phyloP scores from a whole-genome alignment of 1,140 invertebrate species.

The Drosophila murphyi region DNA sequence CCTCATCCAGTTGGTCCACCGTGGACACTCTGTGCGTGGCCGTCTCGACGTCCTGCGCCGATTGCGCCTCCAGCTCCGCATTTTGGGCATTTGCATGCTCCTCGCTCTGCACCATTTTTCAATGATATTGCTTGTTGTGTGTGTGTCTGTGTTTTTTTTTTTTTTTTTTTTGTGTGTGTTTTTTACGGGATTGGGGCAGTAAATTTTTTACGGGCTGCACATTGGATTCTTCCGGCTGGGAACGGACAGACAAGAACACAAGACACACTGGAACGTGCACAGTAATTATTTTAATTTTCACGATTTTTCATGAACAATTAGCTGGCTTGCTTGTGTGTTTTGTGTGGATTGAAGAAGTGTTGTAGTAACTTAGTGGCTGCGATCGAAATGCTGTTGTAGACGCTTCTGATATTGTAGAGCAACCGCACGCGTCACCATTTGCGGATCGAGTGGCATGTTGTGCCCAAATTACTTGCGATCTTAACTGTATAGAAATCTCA shows the following conservation, averaged over 20 bases:
- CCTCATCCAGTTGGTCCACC: conserved; percentile 7
- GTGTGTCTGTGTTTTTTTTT: background rate
- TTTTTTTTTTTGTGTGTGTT: conserved; percentile 3
- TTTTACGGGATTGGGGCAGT: background rate
- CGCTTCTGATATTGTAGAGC: conserved; percentile 26
- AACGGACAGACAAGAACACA: background rate
- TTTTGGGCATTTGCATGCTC: conserved; percentile 19
- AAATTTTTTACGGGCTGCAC: conserved; percentile 17
- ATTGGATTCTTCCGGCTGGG: conserved; percentile 51
- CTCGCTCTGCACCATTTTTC: conserved; percentile 64
- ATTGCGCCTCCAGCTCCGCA: conserved; percentile 44
- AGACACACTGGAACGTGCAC: conserved; percentile 14
- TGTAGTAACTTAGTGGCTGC: conserved; percentile 1
- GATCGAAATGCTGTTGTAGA: conserved; percentile 10
- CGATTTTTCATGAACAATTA: conserved; percentile 57
- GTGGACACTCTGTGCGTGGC: background rate
- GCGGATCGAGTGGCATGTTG: conserved; percentile 66
- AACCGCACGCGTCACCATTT: conserved; percentile 57
- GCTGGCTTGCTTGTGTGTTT: conserved; percentile 15
- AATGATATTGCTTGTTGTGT: no score
- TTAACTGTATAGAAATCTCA: conserved; percentile 53
- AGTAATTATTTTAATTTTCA: conserved; percentile 61
- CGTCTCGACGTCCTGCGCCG: conserved; percentile 28
- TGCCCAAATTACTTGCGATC: conserved; percentile 48
- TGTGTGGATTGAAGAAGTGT: background rate